A percentile compares a stretch with the other conserved stretches of the same genome.
Conservation (phyloP, 1,140 invertebrate genomes). For the Atta texana region DNA sequence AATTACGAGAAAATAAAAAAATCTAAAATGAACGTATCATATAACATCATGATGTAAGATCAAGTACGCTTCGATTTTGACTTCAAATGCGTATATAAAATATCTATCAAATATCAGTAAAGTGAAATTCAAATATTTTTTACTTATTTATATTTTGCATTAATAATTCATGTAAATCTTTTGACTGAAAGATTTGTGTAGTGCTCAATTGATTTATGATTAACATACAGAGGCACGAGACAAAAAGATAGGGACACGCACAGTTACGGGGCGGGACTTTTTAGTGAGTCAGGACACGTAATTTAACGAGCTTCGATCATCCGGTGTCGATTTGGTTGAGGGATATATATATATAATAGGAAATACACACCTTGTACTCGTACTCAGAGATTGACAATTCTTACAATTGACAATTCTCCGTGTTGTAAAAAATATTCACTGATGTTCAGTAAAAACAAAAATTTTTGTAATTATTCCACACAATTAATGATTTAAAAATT, state of each 20-base stretch:
- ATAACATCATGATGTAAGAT: not conserved
- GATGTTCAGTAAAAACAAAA: not conserved
- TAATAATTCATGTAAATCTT: not conserved
- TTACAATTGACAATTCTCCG: not conserved
- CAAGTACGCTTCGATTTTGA: not conserved
- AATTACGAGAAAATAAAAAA: not conserved
- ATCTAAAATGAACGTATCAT: not conserved
- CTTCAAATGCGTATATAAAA: not conserved
- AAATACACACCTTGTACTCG: conserved; percentile 15
- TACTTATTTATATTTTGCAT: not conserved
- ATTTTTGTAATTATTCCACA: not conserved
- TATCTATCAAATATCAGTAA: not conserved
- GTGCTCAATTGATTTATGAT: conserved; percentile 33
- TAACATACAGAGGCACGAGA: conserved; percentile 21
- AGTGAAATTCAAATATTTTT: not conserved
- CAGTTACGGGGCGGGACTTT: not conserved
- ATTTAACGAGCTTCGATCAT: conserved; percentile 62
- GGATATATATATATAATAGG: conserved; percentile 51
- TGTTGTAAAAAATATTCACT: not conserved
- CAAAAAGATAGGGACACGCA: conserved; percentile 18
- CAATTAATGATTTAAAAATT: not conserved
- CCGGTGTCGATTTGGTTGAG: conserved; percentile 54
- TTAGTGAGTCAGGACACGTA: conserved; percentile 46
- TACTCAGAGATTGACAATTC: not conserved
- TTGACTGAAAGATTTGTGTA: not conserved